Conservation (phyloP, 2,113 vertebrate genomes). For the Pedionomus torquatus region DNA sequence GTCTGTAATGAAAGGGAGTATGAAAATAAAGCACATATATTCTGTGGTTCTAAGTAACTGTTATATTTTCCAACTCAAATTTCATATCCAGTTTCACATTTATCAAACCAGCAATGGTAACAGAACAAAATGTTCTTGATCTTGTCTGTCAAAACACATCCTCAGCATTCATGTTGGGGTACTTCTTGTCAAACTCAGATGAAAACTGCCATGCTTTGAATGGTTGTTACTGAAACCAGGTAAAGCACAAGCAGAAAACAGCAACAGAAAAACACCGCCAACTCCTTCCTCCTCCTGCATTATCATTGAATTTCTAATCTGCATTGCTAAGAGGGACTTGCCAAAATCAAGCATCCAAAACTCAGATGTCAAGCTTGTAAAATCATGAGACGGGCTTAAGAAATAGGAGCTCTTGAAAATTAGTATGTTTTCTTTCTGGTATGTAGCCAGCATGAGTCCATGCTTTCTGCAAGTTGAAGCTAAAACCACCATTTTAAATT, state of each 20-base stretch:
- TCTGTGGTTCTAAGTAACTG: background rate
- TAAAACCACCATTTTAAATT: slow-evolving; percentile 30
- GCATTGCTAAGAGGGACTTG: background rate
- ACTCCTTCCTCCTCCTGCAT: background rate
- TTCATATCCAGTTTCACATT: background rate
- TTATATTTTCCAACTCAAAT: background rate
- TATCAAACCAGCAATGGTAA: background rate
- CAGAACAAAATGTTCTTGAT: background rate
- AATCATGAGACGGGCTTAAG: background rate
- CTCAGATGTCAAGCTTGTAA: background rate
- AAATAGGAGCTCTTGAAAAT: slow-evolving; percentile 3
- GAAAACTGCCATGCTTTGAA: background rate
- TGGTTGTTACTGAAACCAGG: background rate
- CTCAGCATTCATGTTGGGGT: background rate
- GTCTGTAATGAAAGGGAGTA: background rate
- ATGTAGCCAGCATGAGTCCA: background rate
- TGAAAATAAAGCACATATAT: background rate
- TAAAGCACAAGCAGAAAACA: background rate
- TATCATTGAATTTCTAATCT: background rate
- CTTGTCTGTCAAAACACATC: background rate
- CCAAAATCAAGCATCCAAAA: background rate
- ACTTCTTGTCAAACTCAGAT: background rate
- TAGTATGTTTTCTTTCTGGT: background rate
- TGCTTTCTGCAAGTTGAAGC: background rate
- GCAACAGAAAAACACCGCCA: background rate